Base-by-base conservation (phyloP, 2,888 invertebrate genomes). In the Tetragonula carbonaria region DNA sequence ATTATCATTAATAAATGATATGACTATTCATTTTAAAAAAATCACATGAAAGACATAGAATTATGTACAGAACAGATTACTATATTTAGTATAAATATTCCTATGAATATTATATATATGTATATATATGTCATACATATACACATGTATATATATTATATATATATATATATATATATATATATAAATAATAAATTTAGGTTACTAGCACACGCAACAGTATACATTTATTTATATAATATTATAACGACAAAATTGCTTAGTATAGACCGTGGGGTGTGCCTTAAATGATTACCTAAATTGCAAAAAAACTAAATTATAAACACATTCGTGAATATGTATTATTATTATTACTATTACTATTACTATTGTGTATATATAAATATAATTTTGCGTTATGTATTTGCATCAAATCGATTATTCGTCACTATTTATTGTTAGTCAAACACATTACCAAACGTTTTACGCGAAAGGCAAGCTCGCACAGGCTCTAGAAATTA, bases 1-100 rank as follows among this genome's bases (percentile, higher is more conserved):
- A 92, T 91, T 93, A 92, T 92, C 92, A 93, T 93, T 91, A 92
- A 90, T 90, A 91, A 92, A 92, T 89, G 90, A 86, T 91, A 92
- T 89, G 87, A 92, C 89, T 93, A 94, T 92, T 87, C 90, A 90
- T 90, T 89, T 92, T 92, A 11, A 92, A 91, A 87, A 86, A 92
- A 91, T 91, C 91, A 90, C 94, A 92, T 91, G 90, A 93, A 93
- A 92, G 92, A 93, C 93, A 94, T 94, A 94, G 93, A 91, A 91
- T 93, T 93, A 93, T 94, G 94, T 94, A 94, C 94, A 94, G 94
- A 93, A 87, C 87, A 91, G 90, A 93, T 92, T 94, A 93, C 93
- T 93, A 92, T 90, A 92, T 91, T 86, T 88, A 86, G 87, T 80
- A 71, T 87, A 85, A 88, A 85, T 90, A 90, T 90, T 90, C 88